phyloP scores from a whole-genome alignment of 1,140 invertebrate species.

The Nasonia giraulti region DNA sequence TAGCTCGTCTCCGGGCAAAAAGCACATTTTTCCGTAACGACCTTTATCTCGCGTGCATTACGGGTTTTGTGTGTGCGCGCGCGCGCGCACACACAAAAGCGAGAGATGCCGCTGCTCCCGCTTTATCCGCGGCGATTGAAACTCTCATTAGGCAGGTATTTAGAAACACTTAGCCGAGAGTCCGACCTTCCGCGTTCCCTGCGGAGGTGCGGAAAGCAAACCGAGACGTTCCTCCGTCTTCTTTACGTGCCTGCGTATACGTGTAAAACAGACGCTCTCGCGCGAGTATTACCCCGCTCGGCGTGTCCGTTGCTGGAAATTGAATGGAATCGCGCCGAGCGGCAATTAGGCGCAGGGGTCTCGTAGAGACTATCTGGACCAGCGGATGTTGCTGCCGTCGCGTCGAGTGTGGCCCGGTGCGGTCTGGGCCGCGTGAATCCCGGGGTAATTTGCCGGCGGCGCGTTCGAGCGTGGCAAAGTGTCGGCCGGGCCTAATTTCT shows the following conservation, averaged over 20 bases:
- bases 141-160: conserved; percentile 53
- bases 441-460: conserved; percentile 8
- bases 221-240: background rate
- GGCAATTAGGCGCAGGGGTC: too few relatives aligned
- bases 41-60: conserved; percentile 15
- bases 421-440: conserved; percentile 5
- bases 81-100: background rate
- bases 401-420: too few relatives aligned
- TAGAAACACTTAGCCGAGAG: conserved; percentile 60
- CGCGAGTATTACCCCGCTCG: too few relatives aligned
- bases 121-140: conserved; percentile 46
- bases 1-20: background rate
- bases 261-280: too few relatives aligned
- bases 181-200: conserved; percentile 59
- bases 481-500: conserved; percentile 39
- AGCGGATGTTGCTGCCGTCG: too few relatives aligned
- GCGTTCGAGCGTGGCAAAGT: background rate
- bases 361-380: too few relatives aligned
- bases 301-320: too few relatives aligned
- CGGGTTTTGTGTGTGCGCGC: background rate
- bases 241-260: too few relatives aligned
- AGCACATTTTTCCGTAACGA: conserved; percentile 26
- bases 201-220: background rate
- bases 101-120: background rate
- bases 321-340: too few relatives aligned